A percentile compares a stretch with the other conserved stretches of the same genome.
These are phyloP conservation scores for Strigamia crassipes DNA, from an alignment of 2,888 invertebrate species.

Conservation along the genomic window DNA sequence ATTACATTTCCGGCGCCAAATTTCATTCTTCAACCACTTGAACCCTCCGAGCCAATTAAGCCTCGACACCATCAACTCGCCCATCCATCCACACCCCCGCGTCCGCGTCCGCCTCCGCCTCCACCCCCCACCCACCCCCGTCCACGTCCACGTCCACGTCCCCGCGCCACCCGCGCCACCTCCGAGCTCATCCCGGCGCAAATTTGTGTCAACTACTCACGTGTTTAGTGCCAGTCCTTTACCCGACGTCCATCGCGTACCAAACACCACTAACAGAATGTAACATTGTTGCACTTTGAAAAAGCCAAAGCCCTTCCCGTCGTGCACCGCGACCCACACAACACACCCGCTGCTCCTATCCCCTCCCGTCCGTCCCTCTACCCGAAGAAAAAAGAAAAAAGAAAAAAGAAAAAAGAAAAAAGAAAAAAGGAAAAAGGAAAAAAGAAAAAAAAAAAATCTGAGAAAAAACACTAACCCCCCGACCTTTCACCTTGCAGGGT, in stretches of 20 bases:
- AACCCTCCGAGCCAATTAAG: conserved; percentile 28
- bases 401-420: conserved; percentile 33
- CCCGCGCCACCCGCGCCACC: background rate
- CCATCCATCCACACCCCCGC: background rate
- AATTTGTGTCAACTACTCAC: background rate
- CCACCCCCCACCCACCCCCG: background rate
- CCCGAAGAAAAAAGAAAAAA: too few relatives aligned
- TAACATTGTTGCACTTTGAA: conserved; percentile 13
- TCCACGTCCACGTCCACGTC: background rate
- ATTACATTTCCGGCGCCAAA: conserved; percentile 43
- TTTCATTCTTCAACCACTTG: conserved; percentile 34
- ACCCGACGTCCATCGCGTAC: background rate
- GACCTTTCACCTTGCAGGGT: conserved; percentile 10
- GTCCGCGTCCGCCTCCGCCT: background rate
- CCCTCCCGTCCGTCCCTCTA: too few relatives aligned
- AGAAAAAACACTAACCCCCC: conserved; percentile 34
- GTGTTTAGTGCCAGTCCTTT: background rate
- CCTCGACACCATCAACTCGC: conserved; percentile 6
- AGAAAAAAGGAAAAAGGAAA: too few relatives aligned
- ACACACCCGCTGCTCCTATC: conserved; percentile 7
- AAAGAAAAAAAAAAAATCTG: conserved; percentile 37
- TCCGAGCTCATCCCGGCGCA: background rate
- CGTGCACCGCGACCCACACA: background rate
- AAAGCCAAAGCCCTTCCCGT: background rate
- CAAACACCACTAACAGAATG: background rate